These are phyloP conservation scores for Philopedon plagiatum DNA, from an alignment of 2,888 invertebrate genomes.

Conservation along the genomic window DNA sequence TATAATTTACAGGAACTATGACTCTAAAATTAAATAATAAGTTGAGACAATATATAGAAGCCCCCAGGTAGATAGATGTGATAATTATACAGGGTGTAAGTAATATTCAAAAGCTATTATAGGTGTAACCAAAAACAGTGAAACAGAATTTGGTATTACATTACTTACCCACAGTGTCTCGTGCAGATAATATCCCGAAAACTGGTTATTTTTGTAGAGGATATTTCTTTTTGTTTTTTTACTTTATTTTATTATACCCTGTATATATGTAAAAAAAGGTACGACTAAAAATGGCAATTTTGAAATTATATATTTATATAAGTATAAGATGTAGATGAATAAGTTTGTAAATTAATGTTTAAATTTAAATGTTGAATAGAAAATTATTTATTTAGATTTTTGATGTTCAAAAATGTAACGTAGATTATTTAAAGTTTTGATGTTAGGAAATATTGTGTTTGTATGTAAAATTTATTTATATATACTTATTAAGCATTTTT, in stretches of 20 bases:
- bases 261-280: not conserved
- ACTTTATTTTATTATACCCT: not conserved
- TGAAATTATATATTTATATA: not conserved
- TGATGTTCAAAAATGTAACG: constrained; percentile 10
- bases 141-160: no score
- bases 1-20: no score
- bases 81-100: not conserved
- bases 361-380: constrained; percentile 14
- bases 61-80: not conserved
- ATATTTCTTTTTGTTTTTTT: no score
- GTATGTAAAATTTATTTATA: constrained; percentile 31
- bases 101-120: no score
- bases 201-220: no score
- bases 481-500: constrained; percentile 13
- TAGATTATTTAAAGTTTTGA: constrained; percentile 11
- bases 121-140: no score
- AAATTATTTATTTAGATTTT: constrained; percentile 35
- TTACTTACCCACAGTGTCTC: no score
- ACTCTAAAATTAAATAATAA: no score
- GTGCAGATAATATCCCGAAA: no score
- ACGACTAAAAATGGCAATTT: not conserved
- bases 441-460: constrained; percentile 21
- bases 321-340: not conserved
- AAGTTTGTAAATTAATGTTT: constrained; percentile 8
- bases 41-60: not conserved